A percentile compares a stretch with the other conserved stretches of the same genome.
These are phyloP conservation scores for Hoplodrina ambigua DNA, from an alignment of 2,888 invertebrate genomes.

Conservation along the genomic window DNA sequence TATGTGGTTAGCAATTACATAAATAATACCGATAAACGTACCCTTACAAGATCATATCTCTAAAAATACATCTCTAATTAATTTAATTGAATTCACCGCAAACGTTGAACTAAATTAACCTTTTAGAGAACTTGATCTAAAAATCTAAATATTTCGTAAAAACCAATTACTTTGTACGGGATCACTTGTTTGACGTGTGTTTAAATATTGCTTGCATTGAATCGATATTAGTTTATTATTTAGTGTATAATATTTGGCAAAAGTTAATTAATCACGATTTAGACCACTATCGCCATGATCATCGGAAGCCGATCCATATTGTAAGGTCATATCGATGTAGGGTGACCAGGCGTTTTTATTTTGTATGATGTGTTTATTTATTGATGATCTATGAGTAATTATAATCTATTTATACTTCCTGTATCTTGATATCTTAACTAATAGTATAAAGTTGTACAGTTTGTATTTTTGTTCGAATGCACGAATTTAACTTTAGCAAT, in stretches of 20 bases:
- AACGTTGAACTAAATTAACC: conserved; percentile 42
- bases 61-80: conserved; percentile 30
- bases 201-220: conserved; percentile 44
- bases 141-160: conserved; percentile 49
- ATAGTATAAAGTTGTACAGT: no score
- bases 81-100: conserved; percentile 38
- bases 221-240: conserved; percentile 53
- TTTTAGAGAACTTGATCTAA: conserved; percentile 37
- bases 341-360: conserved; percentile 36
- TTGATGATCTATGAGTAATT: no score
- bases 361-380: background rate
- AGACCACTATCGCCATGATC: conserved; percentile 50
- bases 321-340: conserved; percentile 57
- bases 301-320: conserved; percentile 64
- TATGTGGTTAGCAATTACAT: background rate
- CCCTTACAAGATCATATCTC: conserved; percentile 4
- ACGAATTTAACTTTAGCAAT: no score
- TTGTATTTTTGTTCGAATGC: no score
- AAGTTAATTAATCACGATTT: conserved; percentile 66
- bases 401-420: no score
- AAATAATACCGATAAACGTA: conserved; percentile 18
- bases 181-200: conserved; percentile 30
- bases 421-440: no score
- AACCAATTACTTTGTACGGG: conserved; percentile 41
- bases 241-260: conserved; percentile 58